Conservation (phyloP, 2,113 vertebrate genomes). For the Malurus cyaneus region DNA sequence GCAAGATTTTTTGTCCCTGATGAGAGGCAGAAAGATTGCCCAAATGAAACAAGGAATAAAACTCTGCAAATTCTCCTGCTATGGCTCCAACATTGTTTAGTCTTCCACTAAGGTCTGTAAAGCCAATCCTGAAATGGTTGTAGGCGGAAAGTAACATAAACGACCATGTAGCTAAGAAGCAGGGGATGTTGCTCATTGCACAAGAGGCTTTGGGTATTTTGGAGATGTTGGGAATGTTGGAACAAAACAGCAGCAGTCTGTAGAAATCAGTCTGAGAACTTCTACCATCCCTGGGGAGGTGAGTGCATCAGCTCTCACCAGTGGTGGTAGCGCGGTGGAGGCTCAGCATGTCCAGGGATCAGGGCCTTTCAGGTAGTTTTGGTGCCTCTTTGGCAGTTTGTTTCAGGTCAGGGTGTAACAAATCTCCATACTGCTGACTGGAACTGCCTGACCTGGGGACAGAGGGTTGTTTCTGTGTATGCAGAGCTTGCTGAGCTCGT, state of each 20-base stretch:
- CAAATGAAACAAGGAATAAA: conserved; percentile 66
- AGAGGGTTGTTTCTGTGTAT: not conserved
- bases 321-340: not conserved
- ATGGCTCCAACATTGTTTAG: conserved; percentile 69
- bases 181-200: conserved; percentile 54
- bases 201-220: conserved; percentile 65
- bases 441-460: not conserved
- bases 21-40: conserved; percentile 67
- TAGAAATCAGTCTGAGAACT: conserved; percentile 58
- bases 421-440: not conserved
- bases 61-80: conserved; percentile 61
- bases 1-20: conserved; percentile 61
- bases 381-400: not conserved
- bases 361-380: not conserved
- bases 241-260: conserved; percentile 37
- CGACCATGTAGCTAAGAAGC: conserved; percentile 50
- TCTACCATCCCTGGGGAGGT: not conserved
- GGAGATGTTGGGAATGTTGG: conserved; percentile 58
- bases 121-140: conserved; percentile 62
- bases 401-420: not conserved
- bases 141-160: conserved; percentile 68
- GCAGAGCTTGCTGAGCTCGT: not conserved
- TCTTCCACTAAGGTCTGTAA: conserved; percentile 61
- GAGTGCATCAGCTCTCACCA: not conserved
- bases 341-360: not conserved